phyloP scores from a whole-genome alignment of 2,888 invertebrate genomes.

The Coremacera marginata region DNA sequence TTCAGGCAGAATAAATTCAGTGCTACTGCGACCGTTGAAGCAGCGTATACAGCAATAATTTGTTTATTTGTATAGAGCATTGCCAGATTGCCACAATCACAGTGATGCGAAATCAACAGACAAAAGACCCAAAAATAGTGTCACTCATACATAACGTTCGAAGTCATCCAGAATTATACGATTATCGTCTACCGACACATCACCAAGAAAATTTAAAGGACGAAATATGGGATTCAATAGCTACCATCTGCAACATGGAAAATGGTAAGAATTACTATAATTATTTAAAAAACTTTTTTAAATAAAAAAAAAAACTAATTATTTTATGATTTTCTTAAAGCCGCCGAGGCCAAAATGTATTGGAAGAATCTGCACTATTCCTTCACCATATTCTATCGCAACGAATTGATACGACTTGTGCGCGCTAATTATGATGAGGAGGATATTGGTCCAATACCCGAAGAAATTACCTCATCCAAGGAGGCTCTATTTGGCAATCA shows the following conservation, averaged over 20 bases:
- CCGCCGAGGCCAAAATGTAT: constrained; percentile 15
- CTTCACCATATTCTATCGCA: constrained; percentile 37
- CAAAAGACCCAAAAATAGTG: constrained; percentile 30
- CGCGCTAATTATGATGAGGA: constrained; percentile 35
- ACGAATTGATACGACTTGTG: constrained; percentile 37
- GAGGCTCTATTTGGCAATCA: constrained; percentile 20
- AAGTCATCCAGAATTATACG: constrained; percentile 30
- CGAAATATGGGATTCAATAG: constrained; percentile 24
- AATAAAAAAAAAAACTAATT: background rate
- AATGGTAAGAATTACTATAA: constrained; percentile 20
- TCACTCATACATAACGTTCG: constrained; percentile 35
- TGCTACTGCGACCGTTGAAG: background rate
- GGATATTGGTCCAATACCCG: constrained; percentile 20
- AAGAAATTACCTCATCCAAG: background rate
- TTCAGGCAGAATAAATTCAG: background rate
- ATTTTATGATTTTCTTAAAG: constrained; percentile 12
- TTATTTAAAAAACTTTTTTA: background rate
- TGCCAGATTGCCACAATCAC: background rate
- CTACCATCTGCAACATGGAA: constrained; percentile 13
- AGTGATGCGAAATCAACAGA: constrained; percentile 9
- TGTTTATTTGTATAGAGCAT: background rate
- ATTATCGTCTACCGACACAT: constrained; percentile 30
- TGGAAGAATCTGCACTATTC: constrained; percentile 33
- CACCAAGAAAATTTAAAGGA: constrained; percentile 20
- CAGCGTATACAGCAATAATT: background rate